phyloP scores from a whole-genome alignment of 1,140 invertebrate genomes.

The Lethocerus indicus region DNA sequence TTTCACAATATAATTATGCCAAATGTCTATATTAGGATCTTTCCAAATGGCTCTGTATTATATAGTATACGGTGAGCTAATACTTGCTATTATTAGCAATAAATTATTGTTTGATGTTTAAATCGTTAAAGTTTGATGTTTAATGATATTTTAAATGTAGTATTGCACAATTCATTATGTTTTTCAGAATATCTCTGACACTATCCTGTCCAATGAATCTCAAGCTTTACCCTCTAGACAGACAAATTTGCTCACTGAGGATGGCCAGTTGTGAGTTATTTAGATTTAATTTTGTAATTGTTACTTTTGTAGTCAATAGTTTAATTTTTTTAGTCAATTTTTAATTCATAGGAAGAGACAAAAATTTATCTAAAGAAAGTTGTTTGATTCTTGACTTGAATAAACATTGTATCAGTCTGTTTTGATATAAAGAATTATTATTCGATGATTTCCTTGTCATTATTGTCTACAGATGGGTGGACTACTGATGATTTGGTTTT shows the following conservation, averaged over 20 bases:
- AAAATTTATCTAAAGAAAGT: too few relatives aligned
- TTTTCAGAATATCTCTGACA: conserved; percentile 71
- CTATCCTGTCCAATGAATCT: conserved; percentile 92
- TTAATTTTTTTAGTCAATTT: neutral
- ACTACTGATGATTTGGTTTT: conserved; percentile 88
- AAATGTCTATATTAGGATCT: conserved; percentile 92
- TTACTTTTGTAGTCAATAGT: neutral
- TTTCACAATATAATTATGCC: conserved; percentile 96
- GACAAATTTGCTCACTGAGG: conserved; percentile 77
- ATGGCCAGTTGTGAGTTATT: conserved; percentile 90
- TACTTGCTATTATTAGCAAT: neutral
- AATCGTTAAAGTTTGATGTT: too few relatives aligned
- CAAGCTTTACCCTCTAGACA: conserved; percentile 85
- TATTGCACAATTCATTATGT: too few relatives aligned
- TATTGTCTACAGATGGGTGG: conserved; percentile 59
- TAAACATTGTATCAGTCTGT: too few relatives aligned
- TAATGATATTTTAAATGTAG: too few relatives aligned
- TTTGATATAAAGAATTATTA: too few relatives aligned
- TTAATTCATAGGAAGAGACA: too few relatives aligned
- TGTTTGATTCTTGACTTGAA: too few relatives aligned
- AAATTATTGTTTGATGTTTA: neutral
- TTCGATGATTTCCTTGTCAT: too few relatives aligned
- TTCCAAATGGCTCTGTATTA: conserved; percentile 83
- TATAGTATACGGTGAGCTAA: conserved; percentile 74
- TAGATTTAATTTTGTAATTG: neutral